These are phyloP conservation scores for Malthinus flaveolus DNA, from an alignment of 2,888 invertebrate species.

Conservation along the genomic window DNA sequence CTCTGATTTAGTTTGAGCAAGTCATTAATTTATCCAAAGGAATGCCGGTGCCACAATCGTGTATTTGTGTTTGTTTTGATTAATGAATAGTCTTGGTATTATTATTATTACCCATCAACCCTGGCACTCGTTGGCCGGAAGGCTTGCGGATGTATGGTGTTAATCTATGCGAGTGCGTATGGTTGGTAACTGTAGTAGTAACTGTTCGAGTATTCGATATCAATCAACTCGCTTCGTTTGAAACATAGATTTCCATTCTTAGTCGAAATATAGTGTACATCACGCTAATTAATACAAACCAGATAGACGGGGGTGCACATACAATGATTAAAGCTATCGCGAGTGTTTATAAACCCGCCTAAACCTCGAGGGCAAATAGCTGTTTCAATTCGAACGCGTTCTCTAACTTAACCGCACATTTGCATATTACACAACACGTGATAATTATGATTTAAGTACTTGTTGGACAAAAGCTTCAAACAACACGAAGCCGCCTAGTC, in stretches of 20 bases:
- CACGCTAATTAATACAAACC: constrained; percentile 55
- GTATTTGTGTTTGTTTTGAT: constrained; percentile 8
- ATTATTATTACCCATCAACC: constrained; percentile 16
- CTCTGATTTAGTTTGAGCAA: constrained; percentile 2
- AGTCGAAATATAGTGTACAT: constrained; percentile 43
- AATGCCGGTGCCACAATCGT: constrained; percentile 5
- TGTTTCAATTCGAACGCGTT: constrained; percentile 27
- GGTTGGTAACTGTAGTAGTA: constrained; percentile 33
- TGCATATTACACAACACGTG: constrained; percentile 36
- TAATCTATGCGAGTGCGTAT: constrained; percentile 49
- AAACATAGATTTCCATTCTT: constrained; percentile 35
- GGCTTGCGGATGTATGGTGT: constrained; percentile 33
- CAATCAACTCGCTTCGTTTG: constrained; percentile 43
- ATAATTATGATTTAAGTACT: constrained; percentile 36
- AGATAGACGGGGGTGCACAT: constrained; percentile 45
- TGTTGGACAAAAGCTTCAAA: constrained; percentile 31
- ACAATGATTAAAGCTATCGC: constrained; percentile 46
- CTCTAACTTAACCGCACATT: constrained; percentile 28
- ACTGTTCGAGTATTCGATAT: constrained; percentile 38
- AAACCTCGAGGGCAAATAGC: constrained; percentile 32
- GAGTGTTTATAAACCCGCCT: constrained; percentile 25
- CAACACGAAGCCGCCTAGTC: background rate
- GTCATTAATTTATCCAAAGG: constrained; percentile 7
- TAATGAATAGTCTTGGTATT: constrained; percentile 22
- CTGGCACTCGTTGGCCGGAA: constrained; percentile 15